Evolutionary conservation across 2,888 invertebrate species (phyloP), one percentile per base, ranked within the genome.

Genomic region (Papilio demoleus): DNA sequence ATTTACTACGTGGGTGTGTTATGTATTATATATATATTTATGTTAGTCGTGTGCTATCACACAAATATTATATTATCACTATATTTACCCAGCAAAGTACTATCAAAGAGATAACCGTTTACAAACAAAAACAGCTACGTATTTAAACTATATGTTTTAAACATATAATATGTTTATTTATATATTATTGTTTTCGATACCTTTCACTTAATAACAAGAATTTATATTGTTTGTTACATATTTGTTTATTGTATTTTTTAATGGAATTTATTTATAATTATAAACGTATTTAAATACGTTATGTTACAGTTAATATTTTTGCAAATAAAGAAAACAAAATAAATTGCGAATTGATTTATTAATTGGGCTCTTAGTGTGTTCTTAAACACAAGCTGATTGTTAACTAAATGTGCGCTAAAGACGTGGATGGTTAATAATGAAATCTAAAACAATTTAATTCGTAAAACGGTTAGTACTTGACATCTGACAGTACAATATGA

Each of bases 111-210:
- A 69, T 74, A 72, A 4, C 45, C 67, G 60, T 19, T 65, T 36
- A 67, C 71, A 71, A 71, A 74, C 70, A 72, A 74, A 65, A 72
- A 71, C 71, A 71, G 70, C 53, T 71, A 45, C 68, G 58, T 70
- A 66, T 53, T 34, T 36, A 56, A 58, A 53, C 65, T 60, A 47
- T 72, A 40, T 74, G 71, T 71, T 78, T 75, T 70, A 70, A 70
- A 65, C 62, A 42, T 65, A n/a, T 17, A 34, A 42, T 34, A n/a
- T 40, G 40, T 50, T 63, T 63, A 58, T 68, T 63, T 45, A 58
- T 40, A 34, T 67, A 1, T n/a, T 40, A 27, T 31, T 31, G 6
- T 4, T 31, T 36, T 50, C 12, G 9, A n/a, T 4, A n/a, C 42
- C 59, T 66, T 66, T 60, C 47, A 36, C 38, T 50, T 66, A 34